Evolutionary conservation across 37 sponge, comb jelly and placozoan genomes (phyloP).

Genomic region (Agelas oroides): DNA sequence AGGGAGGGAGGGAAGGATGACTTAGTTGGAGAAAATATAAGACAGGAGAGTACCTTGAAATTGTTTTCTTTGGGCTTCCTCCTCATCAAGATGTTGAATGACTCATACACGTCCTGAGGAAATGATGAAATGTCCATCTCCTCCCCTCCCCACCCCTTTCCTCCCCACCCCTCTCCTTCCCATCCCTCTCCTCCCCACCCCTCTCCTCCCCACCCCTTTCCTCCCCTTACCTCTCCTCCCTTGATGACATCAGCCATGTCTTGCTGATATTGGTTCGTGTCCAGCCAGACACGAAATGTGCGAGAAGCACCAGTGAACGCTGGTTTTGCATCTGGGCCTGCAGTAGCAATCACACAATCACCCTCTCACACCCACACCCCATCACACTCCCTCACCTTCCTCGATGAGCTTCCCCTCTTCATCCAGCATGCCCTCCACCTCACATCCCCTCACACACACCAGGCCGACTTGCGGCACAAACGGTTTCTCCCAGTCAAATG

Average conservation of each 20-base stretch:
- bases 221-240: conserved; percentile 69
- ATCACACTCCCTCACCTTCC: conserved; percentile 72
- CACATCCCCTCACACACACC: conserved; percentile 94
- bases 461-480: conserved; percentile 91
- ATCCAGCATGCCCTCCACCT: conserved; percentile 98
- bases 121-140: background rate
- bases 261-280: conserved; percentile 97
- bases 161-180: background rate
- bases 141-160: background rate
- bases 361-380: background rate
- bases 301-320: conserved; percentile 63
- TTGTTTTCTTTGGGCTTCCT: conserved; percentile 99
- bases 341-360: no score
- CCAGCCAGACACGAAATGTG: conserved; percentile 92
- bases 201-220: no score
- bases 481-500: conserved; percentile 51
- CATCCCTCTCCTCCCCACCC: no score
- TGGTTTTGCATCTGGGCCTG: conserved; percentile 90
- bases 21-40: no score
- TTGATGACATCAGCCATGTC: conserved; percentile 80
- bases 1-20: background rate
- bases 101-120: conserved; percentile 89
- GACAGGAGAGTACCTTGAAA: conserved; percentile 89
- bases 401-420: conserved; percentile 94
- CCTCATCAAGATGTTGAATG: conserved; percentile 93